phyloP scores from a whole-genome alignment of 2,113 vertebrate species.

The Percopsis transmontana region DNA sequence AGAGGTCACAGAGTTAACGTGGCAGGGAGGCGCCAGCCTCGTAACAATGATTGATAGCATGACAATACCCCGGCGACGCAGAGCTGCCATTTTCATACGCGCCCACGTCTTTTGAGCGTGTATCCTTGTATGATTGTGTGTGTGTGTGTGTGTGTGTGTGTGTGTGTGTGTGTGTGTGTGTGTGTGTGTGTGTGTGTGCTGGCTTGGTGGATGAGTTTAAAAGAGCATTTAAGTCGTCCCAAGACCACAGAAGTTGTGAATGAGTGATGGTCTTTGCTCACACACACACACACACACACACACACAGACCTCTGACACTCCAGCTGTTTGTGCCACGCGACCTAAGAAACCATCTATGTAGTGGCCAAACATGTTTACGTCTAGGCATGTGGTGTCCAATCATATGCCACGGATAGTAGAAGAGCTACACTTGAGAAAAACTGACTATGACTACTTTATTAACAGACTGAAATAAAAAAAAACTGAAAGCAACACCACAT shows the following conservation, averaged over 20 bases:
- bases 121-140: not conserved
- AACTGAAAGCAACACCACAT: too few relatives aligned
- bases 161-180: not conserved
- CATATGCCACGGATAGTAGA: too few relatives aligned
- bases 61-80: conserved; percentile 42
- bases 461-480: too few relatives aligned
- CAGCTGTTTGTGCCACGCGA: too few relatives aligned
- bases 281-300: not conserved
- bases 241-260: not conserved
- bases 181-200: conserved; percentile 17
- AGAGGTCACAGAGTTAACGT: conserved; percentile 70
- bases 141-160: not conserved
- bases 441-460: too few relatives aligned
- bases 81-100: conserved; percentile 27
- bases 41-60: conserved; percentile 72
- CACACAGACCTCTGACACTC: too few relatives aligned
- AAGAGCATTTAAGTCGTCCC: not conserved
- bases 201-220: not conserved
- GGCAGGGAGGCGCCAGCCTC: conserved; percentile 60
- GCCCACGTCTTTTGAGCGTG: conserved; percentile 1
- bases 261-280: not conserved
- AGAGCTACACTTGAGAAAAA: too few relatives aligned
- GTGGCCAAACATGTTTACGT: too few relatives aligned
- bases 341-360: too few relatives aligned
- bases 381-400: too few relatives aligned